These are phyloP conservation scores for Leuctra nigra DNA, from an alignment of 2,888 invertebrate species.

Conservation along the genomic window DNA sequence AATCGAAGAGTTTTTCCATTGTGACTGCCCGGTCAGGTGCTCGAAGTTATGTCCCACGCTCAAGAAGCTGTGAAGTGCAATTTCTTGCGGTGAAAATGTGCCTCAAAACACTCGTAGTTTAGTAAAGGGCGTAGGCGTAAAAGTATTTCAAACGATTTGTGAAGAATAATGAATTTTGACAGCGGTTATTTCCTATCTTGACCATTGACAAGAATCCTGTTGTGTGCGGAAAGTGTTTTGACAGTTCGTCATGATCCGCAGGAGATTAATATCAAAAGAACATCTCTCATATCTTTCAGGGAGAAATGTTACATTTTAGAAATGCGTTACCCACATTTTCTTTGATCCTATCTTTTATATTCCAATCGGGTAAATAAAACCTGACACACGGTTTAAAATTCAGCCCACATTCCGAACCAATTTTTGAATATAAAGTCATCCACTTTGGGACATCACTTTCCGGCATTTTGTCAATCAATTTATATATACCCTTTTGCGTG, in stretches of 20 bases:
- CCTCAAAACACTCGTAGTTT: background rate
- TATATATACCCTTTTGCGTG: too few relatives aligned
- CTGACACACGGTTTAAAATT: background rate
- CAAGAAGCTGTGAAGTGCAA: background rate
- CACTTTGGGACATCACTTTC: background rate
- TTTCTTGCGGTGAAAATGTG: background rate
- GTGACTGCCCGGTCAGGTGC: too few relatives aligned
- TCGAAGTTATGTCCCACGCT: background rate
- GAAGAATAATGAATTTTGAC: slow-evolving; percentile 9
- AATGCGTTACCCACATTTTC: too few relatives aligned
- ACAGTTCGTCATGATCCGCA: background rate
- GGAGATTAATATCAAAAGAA: background rate
- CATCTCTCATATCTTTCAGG: too few relatives aligned
- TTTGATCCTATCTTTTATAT: too few relatives aligned
- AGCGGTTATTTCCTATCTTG: background rate
- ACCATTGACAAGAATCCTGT: too few relatives aligned
- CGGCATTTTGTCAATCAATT: slow-evolving; percentile 6
- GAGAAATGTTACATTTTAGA: too few relatives aligned
- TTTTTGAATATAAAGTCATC: background rate
- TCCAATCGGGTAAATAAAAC: background rate
- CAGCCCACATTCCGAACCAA: slow-evolving; percentile 3
- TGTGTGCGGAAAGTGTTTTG: background rate
- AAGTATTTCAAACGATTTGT: slow-evolving; percentile 6
- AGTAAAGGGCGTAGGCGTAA: background rate
- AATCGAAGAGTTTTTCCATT: background rate